A percentile compares a stretch with the other conserved stretches of the same genome.
These are phyloP conservation scores for Perdita meconis DNA, from an alignment of 2,888 invertebrate genomes.

Conservation along the genomic window DNA sequence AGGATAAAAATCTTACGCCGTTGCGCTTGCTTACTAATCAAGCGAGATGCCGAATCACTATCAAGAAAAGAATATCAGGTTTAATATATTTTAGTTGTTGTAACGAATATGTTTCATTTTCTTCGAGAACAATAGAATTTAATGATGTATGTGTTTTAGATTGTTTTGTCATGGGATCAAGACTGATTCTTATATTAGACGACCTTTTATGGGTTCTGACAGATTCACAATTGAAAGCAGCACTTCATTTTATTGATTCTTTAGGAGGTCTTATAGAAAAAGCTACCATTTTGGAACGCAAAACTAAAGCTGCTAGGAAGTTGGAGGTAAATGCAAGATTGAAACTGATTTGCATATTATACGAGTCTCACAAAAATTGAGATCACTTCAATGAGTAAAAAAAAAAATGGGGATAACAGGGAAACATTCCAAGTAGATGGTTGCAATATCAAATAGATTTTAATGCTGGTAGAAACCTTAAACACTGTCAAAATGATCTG, in stretches of 20 bases:
- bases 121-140: slow-evolving; percentile 4
- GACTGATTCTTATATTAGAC: slow-evolving; percentile 96
- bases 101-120: slow-evolving; percentile 1
- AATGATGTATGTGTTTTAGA: slow-evolving; percentile 86
- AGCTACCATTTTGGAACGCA: slow-evolving; percentile 91
- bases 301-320: slow-evolving; percentile 94
- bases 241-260: slow-evolving; percentile 94
- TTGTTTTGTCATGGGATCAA: slow-evolving; percentile 96
- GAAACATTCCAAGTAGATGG: too few relatives aligned
- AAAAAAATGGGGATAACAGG: too few relatives aligned
- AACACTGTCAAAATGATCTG: too few relatives aligned
- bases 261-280: slow-evolving; percentile 92
- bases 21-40: slow-evolving; percentile 96
- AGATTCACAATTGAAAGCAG: slow-evolving; percentile 97
- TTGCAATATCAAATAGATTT: too few relatives aligned
- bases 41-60: slow-evolving; percentile 96
- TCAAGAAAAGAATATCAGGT: slow-evolving; percentile 97
- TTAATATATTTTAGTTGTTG: slow-evolving; percentile 57
- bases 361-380: too few relatives aligned
- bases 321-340: slow-evolving; percentile 87
- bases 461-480: too few relatives aligned
- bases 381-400: too few relatives aligned
- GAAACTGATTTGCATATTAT: background rate
- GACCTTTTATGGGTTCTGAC: slow-evolving; percentile 98
- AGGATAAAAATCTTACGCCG: slow-evolving; percentile 92